Base-by-base conservation (phyloP, 2,113 vertebrate species). In the Petromus typicus region DNA sequence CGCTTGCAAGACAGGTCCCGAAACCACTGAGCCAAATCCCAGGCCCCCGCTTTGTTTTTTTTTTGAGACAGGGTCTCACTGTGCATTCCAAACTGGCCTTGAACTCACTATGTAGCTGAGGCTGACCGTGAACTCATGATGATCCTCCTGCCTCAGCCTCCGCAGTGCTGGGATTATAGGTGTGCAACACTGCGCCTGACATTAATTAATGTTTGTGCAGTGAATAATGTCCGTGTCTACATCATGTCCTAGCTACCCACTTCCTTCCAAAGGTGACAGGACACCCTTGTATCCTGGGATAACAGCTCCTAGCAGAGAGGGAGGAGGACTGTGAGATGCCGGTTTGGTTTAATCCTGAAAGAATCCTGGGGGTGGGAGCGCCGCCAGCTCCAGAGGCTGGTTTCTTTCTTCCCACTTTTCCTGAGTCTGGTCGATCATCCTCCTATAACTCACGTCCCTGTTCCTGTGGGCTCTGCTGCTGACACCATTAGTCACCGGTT, bases 401-500 rank as follows among this genome's bases (percentile, higher is more conserved):
- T 86, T 94, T 54, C 89, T 82, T 16, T 81, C 51, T 40, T 82
- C 40, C 91, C n/a, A 86, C 71, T 90, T 76, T 94, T 81, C 85
- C 81, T n/a, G 64, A n/a, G n/a, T n/a, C n/a, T n/a, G 51, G 43
- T 51, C 6, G 61, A 83, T 34, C 37, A 3, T 88, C 78, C 85
- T 92, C 61, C 59, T 0, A 2, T 32, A 71, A 82, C 95, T 90
- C 91, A 88, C 37, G 96, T 84, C 40, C 73, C 84, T 64, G 96
- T 63, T 84, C 20, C n/a, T 9, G 14, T 57, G 87, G 87, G 76
- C 84, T 84, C 93, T 61, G 90, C 76, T 93, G 69, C 92, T 91
- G 95, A 93, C 86, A 67, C 86, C 34, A 89, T 97, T 84, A 89
- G 86, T 95, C 93, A 92, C 82, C 6, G 2, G 61, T 63, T 93